These are phyloP conservation scores for Thripadectes ignobilis DNA, from an alignment of 2,797 vertebrate genomes.

Conservation along the genomic window DNA sequence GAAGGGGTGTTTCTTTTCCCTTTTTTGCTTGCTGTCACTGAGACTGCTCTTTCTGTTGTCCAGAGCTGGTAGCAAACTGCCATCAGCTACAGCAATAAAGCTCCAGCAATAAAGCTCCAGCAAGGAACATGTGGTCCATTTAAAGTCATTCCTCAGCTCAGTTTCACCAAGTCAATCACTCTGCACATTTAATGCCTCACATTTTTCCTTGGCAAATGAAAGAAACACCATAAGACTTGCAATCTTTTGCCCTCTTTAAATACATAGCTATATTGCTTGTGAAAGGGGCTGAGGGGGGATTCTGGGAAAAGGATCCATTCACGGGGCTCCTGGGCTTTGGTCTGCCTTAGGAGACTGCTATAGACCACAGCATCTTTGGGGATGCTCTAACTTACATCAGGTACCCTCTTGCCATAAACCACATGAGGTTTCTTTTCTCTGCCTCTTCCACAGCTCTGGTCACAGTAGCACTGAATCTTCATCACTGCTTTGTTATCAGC, in stretches of 20 bases:
- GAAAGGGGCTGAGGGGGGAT: not conserved
- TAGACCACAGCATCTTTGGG: not conserved
- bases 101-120: not conserved
- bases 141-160: not conserved
- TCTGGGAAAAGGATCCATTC: not conserved
- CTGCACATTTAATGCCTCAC: not conserved
- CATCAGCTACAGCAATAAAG: not conserved
- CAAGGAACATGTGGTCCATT: not conserved
- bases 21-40: not conserved
- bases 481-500: not conserved
- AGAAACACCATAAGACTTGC: not conserved
- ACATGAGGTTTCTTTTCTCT: fast-evolving
- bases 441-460: not conserved
- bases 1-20: not conserved
- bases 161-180: not conserved
- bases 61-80: not conserved
- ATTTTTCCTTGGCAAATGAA: not conserved
- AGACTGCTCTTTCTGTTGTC: not conserved
- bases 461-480: not conserved
- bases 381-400: no score
- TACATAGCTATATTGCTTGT: not conserved
- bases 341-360: not conserved
- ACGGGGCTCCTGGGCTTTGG: not conserved
- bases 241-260: not conserved
- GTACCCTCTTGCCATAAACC: not conserved